Evolutionary conservation across 2,888 invertebrate genomes (phyloP), one percentile per base, ranked within the genome.

Genomic region (Eudemis profundana): DNA sequence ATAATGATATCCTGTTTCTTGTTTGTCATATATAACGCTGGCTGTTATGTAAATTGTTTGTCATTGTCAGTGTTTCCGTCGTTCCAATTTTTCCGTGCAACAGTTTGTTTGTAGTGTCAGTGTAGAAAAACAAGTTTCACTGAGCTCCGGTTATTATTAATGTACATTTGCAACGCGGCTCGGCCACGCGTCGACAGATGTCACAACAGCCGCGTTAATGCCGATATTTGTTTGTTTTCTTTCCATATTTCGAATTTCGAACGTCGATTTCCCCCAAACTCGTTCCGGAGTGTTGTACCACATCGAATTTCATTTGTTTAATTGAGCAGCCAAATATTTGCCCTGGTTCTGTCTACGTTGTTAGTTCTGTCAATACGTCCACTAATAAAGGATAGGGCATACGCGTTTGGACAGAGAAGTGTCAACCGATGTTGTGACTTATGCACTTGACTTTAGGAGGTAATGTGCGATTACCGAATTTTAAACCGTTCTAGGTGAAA

Each of bases 291-390:
- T 78, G 74, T 74, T 74, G 72, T 69, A 74, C 73, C 72, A 75
- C 78, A 78, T 78, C 69, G 81, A 78, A 84, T 87, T 87, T 85
- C 83, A 83, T 87, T 87, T 87, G 84, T 87, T 85, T 88, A 88
- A 89, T 89, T 88, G 85, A 78, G 82, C 83, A 80, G 68, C 78
- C 83, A 86, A 87, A 89, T 87, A 88, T 90, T 90, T 88, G 86
- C 67, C 70, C 78, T 76, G 79, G 79, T 87, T 83, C 81, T 75
- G 83, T 81, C 81, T 72, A 78, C 80, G 84, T 82, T 85, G 86
- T 87, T 87, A 87, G 87, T 84, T 81, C 82, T 85, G 88, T 89
- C 89, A 89, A 89, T 87, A 89, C 74, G 78, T 85, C 78, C 82
- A 82, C 81, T 83, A 83, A 83, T 82, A 85, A 82, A 84, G 79